Percentiles rank a stretch among this genome's conserved stretches.
Evolutionary conservation across 2,888 invertebrate species (phyloP).

Genomic region (Margaritifera margaritifera): DNA sequence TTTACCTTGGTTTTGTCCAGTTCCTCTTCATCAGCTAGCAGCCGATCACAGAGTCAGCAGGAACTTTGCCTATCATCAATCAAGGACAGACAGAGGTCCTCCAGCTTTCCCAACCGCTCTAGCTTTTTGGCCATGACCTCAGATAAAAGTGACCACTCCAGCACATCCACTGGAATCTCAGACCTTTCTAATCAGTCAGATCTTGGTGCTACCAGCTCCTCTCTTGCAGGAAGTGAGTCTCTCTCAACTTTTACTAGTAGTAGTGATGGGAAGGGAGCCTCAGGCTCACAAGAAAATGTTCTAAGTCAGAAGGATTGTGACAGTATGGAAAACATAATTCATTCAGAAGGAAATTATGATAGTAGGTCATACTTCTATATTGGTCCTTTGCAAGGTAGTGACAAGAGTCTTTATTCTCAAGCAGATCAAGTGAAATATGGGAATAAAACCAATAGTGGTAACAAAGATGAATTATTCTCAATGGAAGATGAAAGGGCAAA

Average conservation of each 20-base stretch:
- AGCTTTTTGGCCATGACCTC: conserved; percentile 42
- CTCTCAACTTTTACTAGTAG: conserved; percentile 35
- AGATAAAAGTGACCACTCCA: conserved; percentile 31
- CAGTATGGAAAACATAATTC: conserved; percentile 3
- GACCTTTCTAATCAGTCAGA: conserved; percentile 39
- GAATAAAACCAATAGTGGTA: conserved; percentile 3
- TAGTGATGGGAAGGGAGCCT: conserved; percentile 31
- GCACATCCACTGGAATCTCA: conserved; percentile 40
- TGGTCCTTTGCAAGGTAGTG: conserved; percentile 36
- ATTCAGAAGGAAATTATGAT: conserved; percentile 29
- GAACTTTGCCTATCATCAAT: conserved; percentile 34
- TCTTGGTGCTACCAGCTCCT: conserved; percentile 36
- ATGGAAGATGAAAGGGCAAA: conserved; percentile 20
- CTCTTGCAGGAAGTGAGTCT: conserved; percentile 36
- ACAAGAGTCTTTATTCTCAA: background rate
- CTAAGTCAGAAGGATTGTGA: conserved; percentile 30
- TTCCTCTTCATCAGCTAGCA: conserved; percentile 37
- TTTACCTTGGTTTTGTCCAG: conserved; percentile 24
- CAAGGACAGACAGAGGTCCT: conserved; percentile 54
- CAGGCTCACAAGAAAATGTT: conserved; percentile 17
- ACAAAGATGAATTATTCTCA: conserved; percentile 10
- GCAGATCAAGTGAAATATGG: background rate
- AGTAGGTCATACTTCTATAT: conserved; percentile 40
- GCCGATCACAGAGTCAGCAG: conserved; percentile 49
- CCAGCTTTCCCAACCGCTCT: conserved; percentile 63